Conservation (phyloP, 1,140 invertebrate genomes). For the Lucilia sericata region DNA sequence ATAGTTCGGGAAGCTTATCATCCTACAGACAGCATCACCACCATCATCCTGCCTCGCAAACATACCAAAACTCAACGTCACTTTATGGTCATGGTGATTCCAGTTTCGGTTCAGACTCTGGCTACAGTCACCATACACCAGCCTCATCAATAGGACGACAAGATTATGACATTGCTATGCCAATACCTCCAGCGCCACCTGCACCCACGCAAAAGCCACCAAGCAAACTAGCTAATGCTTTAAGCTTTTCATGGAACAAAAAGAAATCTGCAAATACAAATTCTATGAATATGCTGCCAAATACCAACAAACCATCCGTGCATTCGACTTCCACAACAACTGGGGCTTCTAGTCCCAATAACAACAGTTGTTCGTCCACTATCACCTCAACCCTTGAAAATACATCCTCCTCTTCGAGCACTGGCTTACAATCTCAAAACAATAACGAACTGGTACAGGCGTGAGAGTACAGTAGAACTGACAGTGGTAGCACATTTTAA, state of each 20-base stretch:
- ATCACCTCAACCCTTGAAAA: slow-evolving; percentile 58
- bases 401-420: slow-evolving; percentile 47
- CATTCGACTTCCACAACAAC: slow-evolving; percentile 30
- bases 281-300: not conserved
- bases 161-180: slow-evolving; percentile 59
- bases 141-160: slow-evolving; percentile 65
- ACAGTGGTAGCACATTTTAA: not conserved
- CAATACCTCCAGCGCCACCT: slow-evolving; percentile 46
- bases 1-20: slow-evolving; percentile 42
- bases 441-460: slow-evolving; percentile 36
- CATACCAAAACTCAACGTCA: slow-evolving; percentile 62
- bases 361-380: slow-evolving; percentile 61
- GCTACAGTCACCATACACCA: slow-evolving; percentile 77
- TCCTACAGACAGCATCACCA: slow-evolving; percentile 51
- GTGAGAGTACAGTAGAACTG: slow-evolving; percentile 22
- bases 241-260: slow-evolving; percentile 63
- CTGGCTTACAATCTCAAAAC: slow-evolving; percentile 40
- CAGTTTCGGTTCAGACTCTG: slow-evolving; percentile 76
- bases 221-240: slow-evolving; percentile 57
- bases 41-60: slow-evolving; percentile 69
- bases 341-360: slow-evolving; percentile 61
- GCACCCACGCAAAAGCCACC: slow-evolving; percentile 48
- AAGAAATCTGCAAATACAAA: slow-evolving; percentile 39
- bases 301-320: slow-evolving; percentile 10
- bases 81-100: slow-evolving; percentile 66